Conservation (phyloP, 2,113 vertebrate genomes). For the Peromyscus leucopus region DNA sequence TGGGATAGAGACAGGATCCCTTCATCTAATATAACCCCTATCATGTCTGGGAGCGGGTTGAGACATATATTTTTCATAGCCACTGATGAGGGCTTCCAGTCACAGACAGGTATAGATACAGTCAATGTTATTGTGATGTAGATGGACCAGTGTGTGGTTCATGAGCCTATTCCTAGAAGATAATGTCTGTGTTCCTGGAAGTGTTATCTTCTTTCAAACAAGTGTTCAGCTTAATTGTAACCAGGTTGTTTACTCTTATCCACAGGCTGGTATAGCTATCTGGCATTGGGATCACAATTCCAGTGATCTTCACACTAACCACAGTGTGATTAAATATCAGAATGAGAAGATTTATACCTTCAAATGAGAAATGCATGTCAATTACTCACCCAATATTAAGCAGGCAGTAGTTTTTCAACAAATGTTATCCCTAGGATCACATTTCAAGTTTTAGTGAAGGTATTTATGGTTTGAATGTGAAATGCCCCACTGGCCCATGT, state of each 20-base stretch:
- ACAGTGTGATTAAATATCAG: not conserved
- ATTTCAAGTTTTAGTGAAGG: not conserved
- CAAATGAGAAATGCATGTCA: not conserved
- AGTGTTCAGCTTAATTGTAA: not conserved
- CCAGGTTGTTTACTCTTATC: not conserved
- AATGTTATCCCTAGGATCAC: not conserved
- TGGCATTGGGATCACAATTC: not conserved
- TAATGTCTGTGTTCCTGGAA: not conserved
- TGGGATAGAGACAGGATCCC: not conserved
- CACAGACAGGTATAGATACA: not conserved
- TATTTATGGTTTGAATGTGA: not conserved
- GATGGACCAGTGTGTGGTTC: not conserved
- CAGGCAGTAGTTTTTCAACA: not conserved
- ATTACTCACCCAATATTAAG: not conserved
- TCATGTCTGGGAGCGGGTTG: not conserved
- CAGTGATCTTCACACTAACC: not conserved
- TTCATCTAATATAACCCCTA: too few relatives aligned
- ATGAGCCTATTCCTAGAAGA: not conserved
- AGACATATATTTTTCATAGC: not conserved
- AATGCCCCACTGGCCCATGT: not conserved
- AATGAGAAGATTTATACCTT: not conserved
- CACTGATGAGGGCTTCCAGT: not conserved
- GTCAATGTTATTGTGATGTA: not conserved
- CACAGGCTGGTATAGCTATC: too few relatives aligned
- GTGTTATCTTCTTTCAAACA: not conserved